Conservation (phyloP, 2,797 vertebrate species). For the Gallinago solitaria region DNA sequence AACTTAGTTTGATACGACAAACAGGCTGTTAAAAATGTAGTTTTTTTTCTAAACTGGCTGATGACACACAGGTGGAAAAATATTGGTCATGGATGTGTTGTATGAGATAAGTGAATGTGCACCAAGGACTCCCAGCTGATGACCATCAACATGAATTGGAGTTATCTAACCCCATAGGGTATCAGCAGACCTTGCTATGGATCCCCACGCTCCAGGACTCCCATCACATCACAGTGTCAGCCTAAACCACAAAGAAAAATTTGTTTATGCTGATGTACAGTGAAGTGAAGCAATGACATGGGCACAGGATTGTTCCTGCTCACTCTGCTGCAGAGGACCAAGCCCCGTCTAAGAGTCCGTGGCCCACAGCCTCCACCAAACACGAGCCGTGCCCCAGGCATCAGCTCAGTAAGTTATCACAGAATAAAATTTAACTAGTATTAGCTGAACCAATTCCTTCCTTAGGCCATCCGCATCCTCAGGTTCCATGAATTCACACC, state of each 20-base stretch:
- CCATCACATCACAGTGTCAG: fast-evolving
- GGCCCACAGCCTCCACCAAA: neutral
- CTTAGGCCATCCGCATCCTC: neutral
- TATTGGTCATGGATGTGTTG: neutral
- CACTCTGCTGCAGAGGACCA: neutral
- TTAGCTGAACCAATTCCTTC: neutral
- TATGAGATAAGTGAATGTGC: neutral
- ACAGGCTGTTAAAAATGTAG: neutral
- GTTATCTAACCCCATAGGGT: neutral
- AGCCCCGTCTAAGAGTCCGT: neutral
- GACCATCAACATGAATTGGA: neutral
- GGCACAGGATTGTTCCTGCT: neutral
- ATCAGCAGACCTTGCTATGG: neutral
- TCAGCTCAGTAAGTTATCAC: neutral
- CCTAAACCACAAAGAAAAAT: neutral
- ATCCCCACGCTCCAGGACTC: neutral
- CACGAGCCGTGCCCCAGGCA: neutral
- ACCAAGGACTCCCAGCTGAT: neutral
- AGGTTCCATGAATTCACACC: fast-evolving
- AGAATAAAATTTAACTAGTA: neutral
- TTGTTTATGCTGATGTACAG: neutral
- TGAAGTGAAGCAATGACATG: fast-evolving
- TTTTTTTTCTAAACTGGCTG: neutral
- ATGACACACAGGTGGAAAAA: neutral
- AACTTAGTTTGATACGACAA: neutral